Evolutionary conservation across 2,888 invertebrate genomes (phyloP), one percentile per base, ranked within the genome.

Genomic region (Marasmarcha lunaedactyla): DNA sequence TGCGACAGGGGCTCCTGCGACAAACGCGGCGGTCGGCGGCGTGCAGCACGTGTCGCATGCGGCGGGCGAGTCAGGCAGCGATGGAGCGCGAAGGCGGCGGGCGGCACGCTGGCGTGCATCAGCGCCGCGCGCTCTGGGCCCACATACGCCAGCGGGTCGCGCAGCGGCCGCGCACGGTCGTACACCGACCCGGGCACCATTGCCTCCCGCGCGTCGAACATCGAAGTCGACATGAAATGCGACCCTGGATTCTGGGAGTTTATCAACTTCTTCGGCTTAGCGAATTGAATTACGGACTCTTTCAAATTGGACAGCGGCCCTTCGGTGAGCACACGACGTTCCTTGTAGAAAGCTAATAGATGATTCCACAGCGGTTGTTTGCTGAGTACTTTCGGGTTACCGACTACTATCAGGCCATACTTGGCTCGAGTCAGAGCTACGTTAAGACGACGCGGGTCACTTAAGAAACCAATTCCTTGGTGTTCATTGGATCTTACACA

Each of bases 311-410:
- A 97, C 26, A 99, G 83, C 0, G 99, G 98, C 0, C 99, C 99
- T 74, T 99, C 99, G 3, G 98, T 98, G 12, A 99, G 84, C 30
- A 96, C 95, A 64, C 95, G 94, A 48, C 98, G 94, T 67, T 98
- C 98, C 69, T 99, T 98, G 84, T 97, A 98, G 68, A 97, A 97
- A 33, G 94, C 95, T 45, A 99, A 85, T 52, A 99, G 85, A 63
- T 99, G 98, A 71, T 99, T 98, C 99, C 99, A 99, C 1, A 99
- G 85, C 0, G 96, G 95, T 79, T 99, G 98, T 78, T 98, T 98
- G 5, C 98, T 96, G 2, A 99, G 85, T 11, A 99, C 98, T 74
- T 98, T 99, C 0, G 99, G 98, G 78, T 99, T 99, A 39, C 99
- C 99, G 39, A 99, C 97, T 46, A 99, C 95, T 48, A 99, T 98